Evolutionary conservation across 2,888 invertebrate genomes (phyloP).

Genomic region (Atherix ibis): DNA sequence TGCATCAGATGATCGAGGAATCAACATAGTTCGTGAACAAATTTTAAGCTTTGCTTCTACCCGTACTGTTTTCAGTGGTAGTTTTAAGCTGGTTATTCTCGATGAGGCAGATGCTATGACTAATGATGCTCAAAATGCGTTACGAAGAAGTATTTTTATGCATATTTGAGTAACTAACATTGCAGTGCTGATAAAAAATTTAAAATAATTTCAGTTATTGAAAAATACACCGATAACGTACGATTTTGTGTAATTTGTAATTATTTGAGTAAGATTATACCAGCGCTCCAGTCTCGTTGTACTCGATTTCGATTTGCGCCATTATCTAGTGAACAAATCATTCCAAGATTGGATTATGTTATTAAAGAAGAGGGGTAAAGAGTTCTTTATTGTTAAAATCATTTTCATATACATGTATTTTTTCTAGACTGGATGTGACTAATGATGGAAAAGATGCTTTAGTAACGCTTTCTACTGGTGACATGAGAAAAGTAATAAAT

Average conservation of each 20-base stretch:
- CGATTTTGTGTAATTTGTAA: conserved; percentile 98
- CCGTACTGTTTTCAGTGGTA: conserved; percentile 81
- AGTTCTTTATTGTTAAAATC: conserved; percentile 1
- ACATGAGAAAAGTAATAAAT: conserved; percentile 96
- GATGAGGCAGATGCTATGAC: conserved; percentile 99
- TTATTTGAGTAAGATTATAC: conserved; percentile 95
- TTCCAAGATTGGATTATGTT: conserved; percentile 76
- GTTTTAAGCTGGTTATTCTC: conserved; percentile 88
- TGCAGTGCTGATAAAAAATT: background rate
- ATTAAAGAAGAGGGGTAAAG: conserved; percentile 65
- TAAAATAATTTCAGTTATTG: conserved; percentile 60
- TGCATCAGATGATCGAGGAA: conserved; percentile 97
- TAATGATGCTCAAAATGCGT: conserved; percentile 96
- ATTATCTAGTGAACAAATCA: conserved; percentile 65
- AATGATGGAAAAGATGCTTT: conserved; percentile 83
- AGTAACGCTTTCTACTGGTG: conserved; percentile 79
- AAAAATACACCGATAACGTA: conserved; percentile 97
- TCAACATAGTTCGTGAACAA: conserved; percentile 84
- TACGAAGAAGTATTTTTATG: conserved; percentile 62
- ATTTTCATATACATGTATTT: conserved; percentile 3
- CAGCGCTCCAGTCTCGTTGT: conserved; percentile 94
- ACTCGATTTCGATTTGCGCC: conserved; percentile 94
- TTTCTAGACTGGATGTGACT: conserved; percentile 57
- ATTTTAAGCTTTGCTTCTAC: conserved; percentile 95
- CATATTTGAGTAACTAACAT: background rate